Base-by-base conservation (phyloP, 2,797 vertebrate species). In the Buphagus erythrorhynchus region DNA sequence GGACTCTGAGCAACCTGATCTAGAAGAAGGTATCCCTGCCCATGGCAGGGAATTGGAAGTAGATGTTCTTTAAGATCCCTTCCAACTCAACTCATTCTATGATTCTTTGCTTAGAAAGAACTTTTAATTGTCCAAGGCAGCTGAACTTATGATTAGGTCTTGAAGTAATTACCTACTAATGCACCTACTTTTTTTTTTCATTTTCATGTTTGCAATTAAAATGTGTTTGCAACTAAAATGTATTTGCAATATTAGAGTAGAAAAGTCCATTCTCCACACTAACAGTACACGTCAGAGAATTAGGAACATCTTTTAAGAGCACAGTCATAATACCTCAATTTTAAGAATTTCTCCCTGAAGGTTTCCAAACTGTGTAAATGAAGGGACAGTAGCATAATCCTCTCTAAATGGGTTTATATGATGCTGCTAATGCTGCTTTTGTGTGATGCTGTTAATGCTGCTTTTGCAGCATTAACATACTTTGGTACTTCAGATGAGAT, bases 351-450 rank as follows among this genome's bases (percentile, higher is more conserved):
- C 42, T 78, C 90, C 73, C 89, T 81, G 55, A 91, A 88, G 29
- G 36, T 45, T 96, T 91, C n/a, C 51, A 84, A 83, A 91, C 31
- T 19, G 20, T 72, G 36, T 45, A 96, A 93, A 91, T 40, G 79
- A 96, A 95, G 40, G 66, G 54, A 75, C 57, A 78, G 85, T 35
- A 84, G 69, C 46, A 75, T 88, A 94, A 94, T 94, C 86, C 46
- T 68, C 65, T 91, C 68, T 85, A 95, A 96, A 90, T 76, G 51
- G 73, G 55, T 18, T 95, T 92, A 81, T 58, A 59, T 5, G 14
- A 67, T 83, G 68, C 57, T 86, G 81, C 33, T 95, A 96, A 95
- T 77, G 46, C 92, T 88, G 81, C 88, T 63, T 88, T 73, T 91
- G 71, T 58, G 55, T 5, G 16, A 67, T 83, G 68, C 57, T 85